Evolutionary conservation across 2,888 invertebrate species (phyloP), one percentile per base, ranked within the genome.

Genomic region (Sericinus montela): DNA sequence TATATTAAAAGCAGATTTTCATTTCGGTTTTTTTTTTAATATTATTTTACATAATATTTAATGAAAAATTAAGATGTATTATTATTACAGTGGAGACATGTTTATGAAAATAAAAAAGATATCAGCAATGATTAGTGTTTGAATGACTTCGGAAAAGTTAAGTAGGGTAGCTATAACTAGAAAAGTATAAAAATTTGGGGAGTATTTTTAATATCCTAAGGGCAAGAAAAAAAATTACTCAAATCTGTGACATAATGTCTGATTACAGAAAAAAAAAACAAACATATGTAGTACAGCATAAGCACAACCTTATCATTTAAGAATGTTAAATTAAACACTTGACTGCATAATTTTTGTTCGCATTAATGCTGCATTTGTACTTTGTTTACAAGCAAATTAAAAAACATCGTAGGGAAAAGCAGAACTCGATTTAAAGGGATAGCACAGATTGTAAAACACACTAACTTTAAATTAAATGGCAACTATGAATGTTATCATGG

Each of bases 341-440:
- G 60, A 64, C 55, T 62, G 10, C 28, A 28, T 56, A 44, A 30
- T 44, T 59, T 67, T 68, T 70, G 67, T 75, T 78, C 72, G 65
- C 59, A 52, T 63, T 62, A 58, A 65, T 68, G 63, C 67, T 67
- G 67, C 69, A 75, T 80, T 83, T 84, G 85, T 82, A 85, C 86
- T 85, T 78, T 73, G 67, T 75, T 75, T 75, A 68, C 68, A 72
- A 76, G 70, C 67, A 67, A 72, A 62, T 64, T 59, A 63, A 67
- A 63, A 59, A 62, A n/a, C n/a, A n/a, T 60, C 55, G 49, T 58
- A 52, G 51, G 47, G 51, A 59, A 44, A 48, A 51, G 44, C 48
- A 55, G 56, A 57, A 59, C 54, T 59, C 54, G 54, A 62, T 45
- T 48, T 51, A 36, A 45, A 48, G 23, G 39, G 41, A 25, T 45